Conservation (phyloP, 2,797 vertebrate genomes). For the Sebastes kiyomatsui region DNA sequence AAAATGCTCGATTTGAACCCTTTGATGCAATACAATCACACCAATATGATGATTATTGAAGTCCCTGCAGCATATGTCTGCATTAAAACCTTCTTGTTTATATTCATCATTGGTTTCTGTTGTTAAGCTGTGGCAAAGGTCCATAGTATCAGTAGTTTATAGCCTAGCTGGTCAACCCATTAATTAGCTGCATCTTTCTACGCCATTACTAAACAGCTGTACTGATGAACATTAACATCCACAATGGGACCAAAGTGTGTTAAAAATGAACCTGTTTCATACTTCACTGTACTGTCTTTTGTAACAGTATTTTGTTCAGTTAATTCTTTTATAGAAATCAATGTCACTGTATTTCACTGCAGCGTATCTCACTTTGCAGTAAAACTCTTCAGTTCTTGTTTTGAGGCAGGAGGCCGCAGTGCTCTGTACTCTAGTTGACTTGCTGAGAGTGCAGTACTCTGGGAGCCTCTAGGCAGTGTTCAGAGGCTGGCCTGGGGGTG, state of each 20-base stretch:
- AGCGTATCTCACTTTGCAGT: constrained; percentile 5
- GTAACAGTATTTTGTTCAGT: background rate
- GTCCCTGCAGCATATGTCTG: too few relatives aligned
- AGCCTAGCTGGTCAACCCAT: background rate
- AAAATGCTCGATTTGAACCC: too few relatives aligned
- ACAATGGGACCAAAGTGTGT: background rate
- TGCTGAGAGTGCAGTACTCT: constrained; percentile 71
- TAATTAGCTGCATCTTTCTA: background rate
- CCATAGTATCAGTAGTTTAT: background rate
- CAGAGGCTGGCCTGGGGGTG: constrained; percentile 68
- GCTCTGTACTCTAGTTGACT: constrained; percentile 60
- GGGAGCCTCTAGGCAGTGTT: constrained; percentile 68
- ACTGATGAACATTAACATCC: background rate
- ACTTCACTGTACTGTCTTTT: background rate
- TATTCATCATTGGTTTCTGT: too few relatives aligned
- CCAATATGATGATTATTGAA: too few relatives aligned
- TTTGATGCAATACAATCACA: too few relatives aligned
- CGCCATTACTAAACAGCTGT: background rate
- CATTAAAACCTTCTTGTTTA: too few relatives aligned
- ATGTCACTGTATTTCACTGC: background rate
- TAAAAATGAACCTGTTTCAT: background rate
- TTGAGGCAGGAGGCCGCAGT: constrained; percentile 21
- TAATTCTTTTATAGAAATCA: background rate
- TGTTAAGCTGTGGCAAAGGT: background rate
- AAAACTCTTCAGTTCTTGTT: constrained; percentile 25